Percentiles rank a stretch among this genome's conserved stretches.
These are phyloP conservation scores for Ophion costatus DNA, from an alignment of 2,888 invertebrate species.

Conservation along the genomic window DNA sequence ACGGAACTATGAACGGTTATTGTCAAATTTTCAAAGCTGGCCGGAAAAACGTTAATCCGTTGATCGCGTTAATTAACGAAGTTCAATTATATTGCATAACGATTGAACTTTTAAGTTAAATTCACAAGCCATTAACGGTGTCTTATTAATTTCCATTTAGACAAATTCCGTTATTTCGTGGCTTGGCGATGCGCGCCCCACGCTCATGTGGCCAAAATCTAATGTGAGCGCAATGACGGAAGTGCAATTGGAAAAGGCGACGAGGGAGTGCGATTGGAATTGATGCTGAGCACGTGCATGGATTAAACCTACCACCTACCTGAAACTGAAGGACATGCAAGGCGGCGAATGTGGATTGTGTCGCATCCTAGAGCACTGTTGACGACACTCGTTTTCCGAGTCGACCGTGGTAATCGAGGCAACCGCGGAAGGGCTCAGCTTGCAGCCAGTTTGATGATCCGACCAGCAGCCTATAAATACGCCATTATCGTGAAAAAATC, in stretches of 20 bases:
- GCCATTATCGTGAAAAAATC: not conserved
- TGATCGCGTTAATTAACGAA: too few species aligned
- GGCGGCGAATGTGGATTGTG: constrained; percentile 86
- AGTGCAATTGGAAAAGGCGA: not conserved
- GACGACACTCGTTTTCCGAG: constrained; percentile 87
- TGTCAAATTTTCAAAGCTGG: not conserved
- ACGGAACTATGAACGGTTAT: not conserved
- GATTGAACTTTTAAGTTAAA: too few species aligned
- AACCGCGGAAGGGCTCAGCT: constrained; percentile 88
- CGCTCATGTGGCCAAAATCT: not conserved
- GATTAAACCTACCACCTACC: constrained; percentile 80
- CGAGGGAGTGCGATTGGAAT: not conserved
- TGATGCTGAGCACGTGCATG: not conserved
- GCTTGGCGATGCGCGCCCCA: too few species aligned
- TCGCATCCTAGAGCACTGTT: constrained; percentile 84
- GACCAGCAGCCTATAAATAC: constrained; percentile 88
- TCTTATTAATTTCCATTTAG: too few species aligned
- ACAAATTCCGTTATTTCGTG: too few species aligned
- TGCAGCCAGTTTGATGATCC: constrained; percentile 91
- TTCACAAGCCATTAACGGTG: too few species aligned
- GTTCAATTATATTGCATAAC: too few species aligned
- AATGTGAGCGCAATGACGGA: not conserved
- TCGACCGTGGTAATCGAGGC: constrained; percentile 87
- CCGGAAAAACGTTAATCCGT: too few species aligned
- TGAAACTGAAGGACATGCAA: constrained; percentile 91